Evolutionary conservation across 1,140 invertebrate genomes (phyloP).

Genomic region (Pseudomyrmex concolor): DNA sequence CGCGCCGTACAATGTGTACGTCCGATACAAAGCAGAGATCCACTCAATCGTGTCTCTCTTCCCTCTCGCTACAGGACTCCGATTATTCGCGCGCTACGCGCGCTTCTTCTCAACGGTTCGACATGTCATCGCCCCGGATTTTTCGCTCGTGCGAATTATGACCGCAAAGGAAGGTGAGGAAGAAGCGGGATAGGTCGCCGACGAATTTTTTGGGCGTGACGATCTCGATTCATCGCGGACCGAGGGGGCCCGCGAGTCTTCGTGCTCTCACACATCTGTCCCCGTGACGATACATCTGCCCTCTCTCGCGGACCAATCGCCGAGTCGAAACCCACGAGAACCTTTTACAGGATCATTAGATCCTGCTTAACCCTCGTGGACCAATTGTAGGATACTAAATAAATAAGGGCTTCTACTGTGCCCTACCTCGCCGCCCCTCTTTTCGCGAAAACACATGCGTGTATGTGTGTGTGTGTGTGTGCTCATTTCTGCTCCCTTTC

Average conservation of each 20-base stretch:
- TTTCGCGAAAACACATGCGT: conserved; percentile 20
- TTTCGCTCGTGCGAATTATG: conserved; percentile 40
- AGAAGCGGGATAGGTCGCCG: conserved; percentile 56
- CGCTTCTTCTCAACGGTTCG: conserved; percentile 39
- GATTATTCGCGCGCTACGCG: conserved; percentile 44
- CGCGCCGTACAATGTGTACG: conserved; percentile 19
- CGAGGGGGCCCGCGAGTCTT: conserved; percentile 3
- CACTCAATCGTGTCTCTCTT: conserved; percentile 38
- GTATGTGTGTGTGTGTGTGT: not conserved
- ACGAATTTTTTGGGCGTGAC: conserved; percentile 82
- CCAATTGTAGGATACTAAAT: conserved; percentile 85
- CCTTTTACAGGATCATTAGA: conserved; percentile 85
- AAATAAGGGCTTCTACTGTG: conserved; percentile 81
- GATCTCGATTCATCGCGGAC: conserved; percentile 81
- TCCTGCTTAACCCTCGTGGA: conserved; percentile 83
- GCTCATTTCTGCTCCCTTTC: not conserved
- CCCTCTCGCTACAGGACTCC: conserved; percentile 33
- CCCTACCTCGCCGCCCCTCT: not conserved
- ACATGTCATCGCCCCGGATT: conserved; percentile 40
- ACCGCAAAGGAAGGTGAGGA: conserved; percentile 31
- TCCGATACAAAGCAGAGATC: conserved; percentile 29
- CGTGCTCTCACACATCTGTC: conserved; percentile 77
- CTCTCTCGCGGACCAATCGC: conserved; percentile 77
- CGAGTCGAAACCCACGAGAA: conserved; percentile 74
- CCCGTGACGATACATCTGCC: conserved; percentile 80